Percentiles rank a stretch among this genome's conserved stretches.
phyloP scores from a whole-genome alignment of 2,113 vertebrate genomes.

The Scatophagus argus region DNA sequence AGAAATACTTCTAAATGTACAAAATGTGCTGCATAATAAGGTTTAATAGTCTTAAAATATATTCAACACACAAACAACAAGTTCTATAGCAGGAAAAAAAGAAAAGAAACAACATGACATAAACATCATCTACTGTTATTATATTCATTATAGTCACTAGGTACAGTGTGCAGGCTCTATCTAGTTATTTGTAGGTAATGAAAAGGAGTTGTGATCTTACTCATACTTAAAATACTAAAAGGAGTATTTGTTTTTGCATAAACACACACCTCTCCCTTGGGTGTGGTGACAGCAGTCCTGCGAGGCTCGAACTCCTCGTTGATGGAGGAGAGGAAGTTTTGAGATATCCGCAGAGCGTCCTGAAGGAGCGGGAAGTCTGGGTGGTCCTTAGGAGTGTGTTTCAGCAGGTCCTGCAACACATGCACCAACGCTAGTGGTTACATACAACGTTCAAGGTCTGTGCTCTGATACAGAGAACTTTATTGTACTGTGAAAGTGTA shows the following conservation, averaged over 20 bases:
- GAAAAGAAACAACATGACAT: background rate
- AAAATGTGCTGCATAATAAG: background rate
- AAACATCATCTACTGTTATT: background rate
- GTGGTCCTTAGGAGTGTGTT: conserved; percentile 97
- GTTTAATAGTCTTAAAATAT: no score
- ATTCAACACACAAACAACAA: background rate
- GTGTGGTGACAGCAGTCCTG: conserved; percentile 94
- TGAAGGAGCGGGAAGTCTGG: conserved; percentile 96
- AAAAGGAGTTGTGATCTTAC: background rate
- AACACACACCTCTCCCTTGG: conserved; percentile 94
- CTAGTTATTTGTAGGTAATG: background rate
- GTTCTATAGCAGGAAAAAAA: background rate
- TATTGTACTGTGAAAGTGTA: background rate
- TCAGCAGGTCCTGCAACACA: conserved; percentile 90
- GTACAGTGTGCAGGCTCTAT: background rate
- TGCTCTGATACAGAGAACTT: background rate
- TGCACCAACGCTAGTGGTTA: background rate
- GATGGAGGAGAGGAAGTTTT: conserved; percentile 99
- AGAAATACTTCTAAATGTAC: background rate
- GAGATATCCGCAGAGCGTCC: conserved; percentile 96
- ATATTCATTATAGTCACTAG: background rate
- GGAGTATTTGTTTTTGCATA: background rate
- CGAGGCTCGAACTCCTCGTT: conserved; percentile 97
- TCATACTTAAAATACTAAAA: background rate
- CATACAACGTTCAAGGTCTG: background rate